Conservation (phyloP, 1,140 invertebrate genomes). For the Muscidifurax raptorellus region DNA sequence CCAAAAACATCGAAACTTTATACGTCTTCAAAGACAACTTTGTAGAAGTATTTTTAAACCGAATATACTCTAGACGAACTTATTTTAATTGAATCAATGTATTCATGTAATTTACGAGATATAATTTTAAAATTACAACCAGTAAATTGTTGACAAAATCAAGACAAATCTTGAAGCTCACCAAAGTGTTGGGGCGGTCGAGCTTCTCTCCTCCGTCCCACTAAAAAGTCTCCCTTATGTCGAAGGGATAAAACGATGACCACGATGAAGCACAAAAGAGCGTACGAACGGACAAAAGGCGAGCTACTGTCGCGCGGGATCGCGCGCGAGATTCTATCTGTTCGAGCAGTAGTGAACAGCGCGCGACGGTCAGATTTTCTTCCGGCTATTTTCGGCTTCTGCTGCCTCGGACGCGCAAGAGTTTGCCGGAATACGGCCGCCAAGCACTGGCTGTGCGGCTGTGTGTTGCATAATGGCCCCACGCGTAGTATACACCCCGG, state of each 20-base stretch:
- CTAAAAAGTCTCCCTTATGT: not conserved
- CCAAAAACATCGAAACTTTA: not conserved
- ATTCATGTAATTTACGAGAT: not conserved
- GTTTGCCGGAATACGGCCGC: slow-evolving; percentile 58
- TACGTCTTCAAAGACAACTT: not conserved
- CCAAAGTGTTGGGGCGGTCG: slow-evolving; percentile 12
- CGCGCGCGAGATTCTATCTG: slow-evolving; percentile 29
- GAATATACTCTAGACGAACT: not conserved
- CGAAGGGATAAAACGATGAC: not conserved
- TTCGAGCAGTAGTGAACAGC: not conserved
- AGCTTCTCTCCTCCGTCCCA: not conserved
- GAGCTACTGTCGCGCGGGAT: slow-evolving; percentile 24
- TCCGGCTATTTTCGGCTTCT: slow-evolving; percentile 39
- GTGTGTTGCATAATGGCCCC: slow-evolving; percentile 64
- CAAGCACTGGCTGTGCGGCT: not conserved
- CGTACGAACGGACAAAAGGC: slow-evolving; percentile 2
- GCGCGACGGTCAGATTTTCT: slow-evolving; percentile 13
- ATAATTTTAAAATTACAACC: not conserved
- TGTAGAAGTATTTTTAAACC: not conserved
- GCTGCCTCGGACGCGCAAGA: slow-evolving; percentile 21
- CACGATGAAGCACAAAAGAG: not conserved
- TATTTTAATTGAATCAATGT: not conserved
- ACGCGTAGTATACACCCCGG: slow-evolving; percentile 30
- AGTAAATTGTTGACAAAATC: not conserved
- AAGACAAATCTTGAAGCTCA: slow-evolving; percentile 5